Percentiles rank a stretch among this genome's conserved stretches.
These are phyloP conservation scores for Eupithecia tripunctaria DNA, from an alignment of 2,888 invertebrate genomes.

Conservation along the genomic window DNA sequence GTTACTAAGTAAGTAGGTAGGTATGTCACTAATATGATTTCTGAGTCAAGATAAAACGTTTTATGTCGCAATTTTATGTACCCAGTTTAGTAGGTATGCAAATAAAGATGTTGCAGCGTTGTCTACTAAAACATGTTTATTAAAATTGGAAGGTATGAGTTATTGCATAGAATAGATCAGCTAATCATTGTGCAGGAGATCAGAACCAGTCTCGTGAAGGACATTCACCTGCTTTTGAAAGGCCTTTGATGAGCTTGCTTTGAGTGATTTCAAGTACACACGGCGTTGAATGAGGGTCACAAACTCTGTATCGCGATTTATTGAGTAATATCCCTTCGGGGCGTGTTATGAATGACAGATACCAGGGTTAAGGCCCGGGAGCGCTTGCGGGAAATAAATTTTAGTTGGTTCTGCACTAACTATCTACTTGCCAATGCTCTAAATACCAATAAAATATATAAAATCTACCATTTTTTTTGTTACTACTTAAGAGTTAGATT, in stretches of 20 bases:
- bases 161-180: too few relatives aligned
- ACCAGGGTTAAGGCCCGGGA: neutral
- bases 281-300: neutral
- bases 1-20: neutral
- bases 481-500: too few relatives aligned
- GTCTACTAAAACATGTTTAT: neutral
- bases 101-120: neutral
- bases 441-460: neutral
- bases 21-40: neutral
- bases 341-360: conserved; percentile 1
- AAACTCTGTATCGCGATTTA: neutral
- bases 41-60: neutral
- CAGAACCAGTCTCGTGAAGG: neutral
- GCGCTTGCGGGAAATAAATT: neutral
- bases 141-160: neutral
- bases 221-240: neutral
- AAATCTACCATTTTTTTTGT: too few relatives aligned
- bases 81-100: neutral
- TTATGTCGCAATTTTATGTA: neutral
- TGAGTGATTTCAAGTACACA: neutral
- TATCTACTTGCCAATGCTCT: neutral
- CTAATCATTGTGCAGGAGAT: neutral
- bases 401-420: neutral
- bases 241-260: neutral
- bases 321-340: neutral